Evolutionary conservation across 2,113 vertebrate species (phyloP), one percentile per base, ranked within the genome.

Genomic region (Alexandromys fortis): DNA sequence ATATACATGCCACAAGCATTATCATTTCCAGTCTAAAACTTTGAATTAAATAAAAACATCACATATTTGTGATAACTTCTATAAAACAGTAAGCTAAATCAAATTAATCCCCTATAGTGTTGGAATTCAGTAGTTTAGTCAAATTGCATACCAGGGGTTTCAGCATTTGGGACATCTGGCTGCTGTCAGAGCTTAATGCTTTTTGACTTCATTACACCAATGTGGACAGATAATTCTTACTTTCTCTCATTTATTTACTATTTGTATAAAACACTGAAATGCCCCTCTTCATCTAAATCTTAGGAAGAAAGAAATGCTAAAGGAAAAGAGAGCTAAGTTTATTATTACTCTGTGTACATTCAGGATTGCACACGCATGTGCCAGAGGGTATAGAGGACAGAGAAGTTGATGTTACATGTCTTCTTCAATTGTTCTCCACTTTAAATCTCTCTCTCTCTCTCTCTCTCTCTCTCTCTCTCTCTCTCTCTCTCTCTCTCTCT

Each of bases 1-100:
- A 79, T 22, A 68, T 52, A 86, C 16, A 33, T 95, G 30, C 67
- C 91, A 81, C n/a, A 47, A 70, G 90, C 63, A 47, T 95, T 93
- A 86, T 26, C 78, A 75, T 78, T 88, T 63, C 9, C 24, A 91
- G 92, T 94, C 94, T 45, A 67, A 5, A 67, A 81, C 65, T 97
- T 95, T 42, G 77, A 68, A 33, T 92, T 95, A 85, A 94, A 33
- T 90, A 38, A 52, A 65, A 95, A 38, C 45, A 92, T 22, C 11
- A 78, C 16, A 89, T 82, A 85, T 90, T 94, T 93, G 83, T 68
- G 61, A 68, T 68, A 68, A 67, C 30, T 67, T 68, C 42, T 49
- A 68, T 86, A 86, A 68, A 86, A 68, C 42, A 77, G 67, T 68
- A 86, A 94, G 55, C 24, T 24, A 91, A 61, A 97, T 55, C 49